Evolutionary conservation across 2,113 vertebrate species (phyloP), one percentile per base, ranked within the genome.

Genomic region (Zootoca vivipara): DNA sequence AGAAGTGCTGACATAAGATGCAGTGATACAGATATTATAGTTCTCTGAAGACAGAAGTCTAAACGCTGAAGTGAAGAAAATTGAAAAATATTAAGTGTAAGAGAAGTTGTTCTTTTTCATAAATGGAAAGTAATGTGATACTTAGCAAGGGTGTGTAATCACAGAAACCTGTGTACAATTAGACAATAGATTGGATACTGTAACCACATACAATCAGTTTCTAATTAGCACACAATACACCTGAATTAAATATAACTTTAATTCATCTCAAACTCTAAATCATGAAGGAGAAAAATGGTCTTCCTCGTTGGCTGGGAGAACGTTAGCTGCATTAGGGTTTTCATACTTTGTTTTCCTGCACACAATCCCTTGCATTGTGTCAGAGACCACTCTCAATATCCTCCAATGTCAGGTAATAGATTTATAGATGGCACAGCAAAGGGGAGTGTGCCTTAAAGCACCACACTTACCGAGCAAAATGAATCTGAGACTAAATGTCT

Each of bases 1-100:
- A 42, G 75, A 90, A 91, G n/a, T 83, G 83, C 69, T 90, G 87
- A 52, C 18, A 77, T 1, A 30, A 82, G 83, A 90, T 85, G 10
- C 73, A 8, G 28, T 30, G 65, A 88, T 40, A 0, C 42, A 69
- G 33, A 74, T 89, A 12, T 73, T 79, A 42, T 7, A 24, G 46
- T 7, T 87, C 62, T 40, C 42, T 92, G 89, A 88, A 84, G 67
- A 78, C 26, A 3, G 30, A 28, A 83, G 3, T 0, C 0, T 26
- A 15, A 35, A 75, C 15, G n/a, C 62, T 46, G 75, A 83, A 46
- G 5, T 22, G 73, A 65, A 77, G 20, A 42, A n/a, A 1, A 18
- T 40, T 40, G 24, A 2, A 24, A 20, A 85, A 5, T 0, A 0
- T n/a, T 10, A n/a, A 74, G 20, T 38, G 62, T 52, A 18, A 40